Evolutionary conservation across 2,797 vertebrate genomes (phyloP).

Genomic region (Sternotherus odoratus): DNA sequence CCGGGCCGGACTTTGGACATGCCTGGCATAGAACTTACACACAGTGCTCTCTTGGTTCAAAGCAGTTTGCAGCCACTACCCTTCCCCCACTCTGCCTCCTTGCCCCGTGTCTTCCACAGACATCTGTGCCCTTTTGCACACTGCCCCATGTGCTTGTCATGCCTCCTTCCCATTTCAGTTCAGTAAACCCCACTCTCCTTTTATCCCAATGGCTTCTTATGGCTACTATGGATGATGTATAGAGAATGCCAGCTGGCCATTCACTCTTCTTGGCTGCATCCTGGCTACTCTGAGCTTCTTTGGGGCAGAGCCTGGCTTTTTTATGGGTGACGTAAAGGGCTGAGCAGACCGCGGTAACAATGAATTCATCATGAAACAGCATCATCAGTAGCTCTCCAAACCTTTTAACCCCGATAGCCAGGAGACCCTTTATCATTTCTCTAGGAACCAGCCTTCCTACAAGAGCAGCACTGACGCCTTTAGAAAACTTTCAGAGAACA

Average conservation of each 20-base stretch:
- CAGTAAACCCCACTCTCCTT: background rate
- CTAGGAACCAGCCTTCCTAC: background rate
- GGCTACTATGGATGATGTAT: background rate
- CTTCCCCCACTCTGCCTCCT: background rate
- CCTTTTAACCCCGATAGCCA: background rate
- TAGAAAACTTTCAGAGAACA: background rate
- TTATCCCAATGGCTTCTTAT: background rate
- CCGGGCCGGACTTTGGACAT: too few relatives aligned
- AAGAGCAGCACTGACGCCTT: background rate
- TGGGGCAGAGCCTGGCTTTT: background rate
- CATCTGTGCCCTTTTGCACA: too few relatives aligned
- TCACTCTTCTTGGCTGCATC: background rate
- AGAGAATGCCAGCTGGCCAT: background rate
- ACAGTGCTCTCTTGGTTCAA: background rate
- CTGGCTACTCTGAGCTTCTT: background rate
- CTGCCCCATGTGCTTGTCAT: background rate
- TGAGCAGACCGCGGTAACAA: background rate
- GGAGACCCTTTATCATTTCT: background rate
- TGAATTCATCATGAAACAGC: background rate
- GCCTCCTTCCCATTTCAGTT: background rate
- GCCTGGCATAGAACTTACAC: background rate
- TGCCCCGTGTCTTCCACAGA: background rate
- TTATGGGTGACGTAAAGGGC: background rate
- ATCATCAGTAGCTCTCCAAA: background rate
- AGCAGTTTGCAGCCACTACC: background rate